These are phyloP conservation scores for Centropus bengalensis DNA, from an alignment of 2,113 vertebrate species.

Conservation along the genomic window DNA sequence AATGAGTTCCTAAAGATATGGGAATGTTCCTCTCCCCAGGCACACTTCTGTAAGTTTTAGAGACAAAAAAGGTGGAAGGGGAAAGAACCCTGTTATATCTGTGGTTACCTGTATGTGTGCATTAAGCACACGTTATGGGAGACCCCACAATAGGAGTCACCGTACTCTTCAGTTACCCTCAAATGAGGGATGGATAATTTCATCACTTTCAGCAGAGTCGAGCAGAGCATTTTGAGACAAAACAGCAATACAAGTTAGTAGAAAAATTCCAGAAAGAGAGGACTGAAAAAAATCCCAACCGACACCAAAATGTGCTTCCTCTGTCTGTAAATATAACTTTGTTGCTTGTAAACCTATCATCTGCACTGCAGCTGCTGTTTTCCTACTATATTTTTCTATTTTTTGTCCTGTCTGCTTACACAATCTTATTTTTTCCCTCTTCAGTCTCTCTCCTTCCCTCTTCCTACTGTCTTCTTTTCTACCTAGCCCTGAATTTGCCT, in stretches of 20 bases:
- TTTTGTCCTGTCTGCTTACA: not conserved
- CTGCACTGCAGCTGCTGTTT: not conserved
- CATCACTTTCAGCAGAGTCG: not conserved
- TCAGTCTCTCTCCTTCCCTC: not conserved
- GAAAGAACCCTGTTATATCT: not conserved
- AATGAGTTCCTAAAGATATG: not conserved
- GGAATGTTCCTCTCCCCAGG: not conserved
- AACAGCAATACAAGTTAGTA: not conserved
- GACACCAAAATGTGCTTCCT: not conserved
- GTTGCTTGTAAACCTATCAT: conserved; percentile 29
- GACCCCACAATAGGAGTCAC: not conserved
- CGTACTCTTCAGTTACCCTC: not conserved
- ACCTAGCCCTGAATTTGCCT: not conserved
- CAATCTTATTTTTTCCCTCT: not conserved
- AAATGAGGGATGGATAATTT: not conserved
- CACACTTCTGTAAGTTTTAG: not conserved
- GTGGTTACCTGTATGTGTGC: not conserved
- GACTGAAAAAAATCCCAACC: not conserved
- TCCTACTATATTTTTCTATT: not conserved
- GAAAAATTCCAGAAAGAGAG: not conserved
- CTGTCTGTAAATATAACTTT: conserved; percentile 25
- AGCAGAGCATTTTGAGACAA: not conserved
- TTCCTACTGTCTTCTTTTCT: not conserved
- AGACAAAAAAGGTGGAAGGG: not conserved
- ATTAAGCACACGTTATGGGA: not conserved